phyloP scores from a whole-genome alignment of 2,888 invertebrate genomes.

The Lutraria lutraria region DNA sequence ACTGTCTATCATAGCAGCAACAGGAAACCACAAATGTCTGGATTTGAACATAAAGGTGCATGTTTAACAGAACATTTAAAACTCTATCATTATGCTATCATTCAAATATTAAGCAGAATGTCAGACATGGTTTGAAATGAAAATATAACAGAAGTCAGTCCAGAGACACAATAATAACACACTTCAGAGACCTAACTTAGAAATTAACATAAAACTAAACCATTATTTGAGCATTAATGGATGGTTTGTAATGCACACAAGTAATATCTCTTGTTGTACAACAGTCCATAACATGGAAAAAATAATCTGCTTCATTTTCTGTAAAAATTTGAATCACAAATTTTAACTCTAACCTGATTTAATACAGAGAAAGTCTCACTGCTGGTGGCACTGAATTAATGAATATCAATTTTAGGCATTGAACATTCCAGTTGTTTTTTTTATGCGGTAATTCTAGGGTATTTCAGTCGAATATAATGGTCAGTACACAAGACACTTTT shows the following conservation, averaged over 20 bases:
- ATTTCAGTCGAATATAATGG: too few species aligned
- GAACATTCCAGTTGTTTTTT: too few species aligned
- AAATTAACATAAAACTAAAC: not conserved
- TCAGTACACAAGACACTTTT: too few species aligned
- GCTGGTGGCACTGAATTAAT: slow-evolving; percentile 10
- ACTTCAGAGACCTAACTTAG: not conserved
- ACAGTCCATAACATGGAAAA: not conserved
- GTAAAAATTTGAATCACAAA: slow-evolving; percentile 12
- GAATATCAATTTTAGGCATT: not conserved
- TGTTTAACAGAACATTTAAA: too few species aligned
- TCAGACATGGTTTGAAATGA: too few species aligned
- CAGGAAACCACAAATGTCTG: too few species aligned
- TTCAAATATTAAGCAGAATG: too few species aligned
- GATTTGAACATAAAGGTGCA: too few species aligned
- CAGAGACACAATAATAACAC: not conserved
- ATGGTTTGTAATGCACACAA: not conserved
- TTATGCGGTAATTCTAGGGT: too few species aligned
- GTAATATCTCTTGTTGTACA: not conserved
- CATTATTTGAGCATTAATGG: not conserved
- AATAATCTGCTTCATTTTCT: not conserved
- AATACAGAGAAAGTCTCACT: not conserved
- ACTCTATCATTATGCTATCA: too few species aligned
- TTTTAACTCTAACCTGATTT: slow-evolving; percentile 5
- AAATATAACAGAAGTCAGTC: not conserved
- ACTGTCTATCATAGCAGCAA: too few species aligned